Base-by-base conservation (phyloP, 2,888 invertebrate species). In the Acrobasis consociella region DNA sequence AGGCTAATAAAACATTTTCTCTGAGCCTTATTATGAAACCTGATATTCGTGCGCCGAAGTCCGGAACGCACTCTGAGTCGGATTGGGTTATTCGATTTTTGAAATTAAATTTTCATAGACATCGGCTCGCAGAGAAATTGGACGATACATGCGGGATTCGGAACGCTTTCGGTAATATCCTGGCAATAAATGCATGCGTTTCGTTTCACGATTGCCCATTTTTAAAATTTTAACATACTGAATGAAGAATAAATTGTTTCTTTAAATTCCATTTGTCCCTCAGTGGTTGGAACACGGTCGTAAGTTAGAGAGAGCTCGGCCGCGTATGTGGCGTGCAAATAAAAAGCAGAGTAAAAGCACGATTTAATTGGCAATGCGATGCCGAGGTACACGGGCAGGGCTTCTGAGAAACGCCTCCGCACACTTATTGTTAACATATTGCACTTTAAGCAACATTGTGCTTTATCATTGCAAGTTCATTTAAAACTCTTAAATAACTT, bases 351-450 rank as follows among this genome's bases (percentile, higher is more conserved):
- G 74, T 75, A 74, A 70, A 69, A 73, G 74, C 73, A 71, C 65
- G 72, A 74, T 84, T 86, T 86, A 86, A 86, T 85, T 86, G 86
- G 86, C 84, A 75, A 72, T 72, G 72, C 68, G 67, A 66, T 66
- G 72, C 76, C 73, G 76, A 71, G 76, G 75, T 73, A 74, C 74
- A 75, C 70, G 74, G 70, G 69, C 75, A 67, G 69, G 73, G 73
- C 73, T 82, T 82, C 81, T 76, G 75, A 73, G 82, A 82, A 82
- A 72, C 71, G 73, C 64, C 69, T 66, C 64, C 67, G 66, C 69
- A 67, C 64, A 66, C 67, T 69, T 66, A 69, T 69, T 69, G 69
- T 72, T 68, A 69, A 72, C 68, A 69, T 69, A 68, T 70, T 67
- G 69, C 69, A 69, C 63, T 73, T 70, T 69, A 69, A 71, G 64